Base-by-base conservation (phyloP, 2,888 invertebrate genomes). In the Polylopha cassiicola region DNA sequence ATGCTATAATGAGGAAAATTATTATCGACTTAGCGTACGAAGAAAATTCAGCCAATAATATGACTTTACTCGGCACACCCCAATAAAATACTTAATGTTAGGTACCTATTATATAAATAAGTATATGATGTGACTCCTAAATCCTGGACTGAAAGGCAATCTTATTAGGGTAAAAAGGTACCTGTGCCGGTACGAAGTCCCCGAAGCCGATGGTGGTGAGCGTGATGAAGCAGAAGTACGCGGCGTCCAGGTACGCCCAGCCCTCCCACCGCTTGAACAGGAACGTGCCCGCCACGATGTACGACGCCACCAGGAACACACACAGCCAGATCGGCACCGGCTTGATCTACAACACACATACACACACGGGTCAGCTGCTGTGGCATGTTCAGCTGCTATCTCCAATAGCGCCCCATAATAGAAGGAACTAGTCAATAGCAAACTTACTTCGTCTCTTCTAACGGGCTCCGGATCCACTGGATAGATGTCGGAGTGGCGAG, bases 161-260 rank as follows among this genome's bases (percentile, higher is more conserved):
- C 32, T n/a, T 27, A n/a, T 0, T 84, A 79, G 28, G 81, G 77
- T 7, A 74, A 71, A 41, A 80, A 75, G 3, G 88, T 81, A 90
- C 89, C 73, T 93, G 93, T 0, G 94, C 95, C 0, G 96, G 96
- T 4, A 96, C 96, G 61, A 95, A 93, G 71, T 97, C 96, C 0
- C 96, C 96, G 59, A 96, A 96, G 8, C 96, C 96, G 43, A 97
- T 97, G 1, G 97, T 97, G 11, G 96, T 96, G 48, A 97, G 87
- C 0, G 96, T 96, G 55, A 97, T 95, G 80, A 97, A 97, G 74
- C 96, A 97, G 78, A 97, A 97, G 74, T 97, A 97, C 1, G 95
- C 95, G 0, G 95, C 92, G 68, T 97, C 95, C 43, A 95, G 86
- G 61, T 93, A 93, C 0, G 89, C 88, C 97, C 97, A 97, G 10